phyloP scores from a whole-genome alignment of 2,888 invertebrate species.

The Adelphocoris suturalis region DNA sequence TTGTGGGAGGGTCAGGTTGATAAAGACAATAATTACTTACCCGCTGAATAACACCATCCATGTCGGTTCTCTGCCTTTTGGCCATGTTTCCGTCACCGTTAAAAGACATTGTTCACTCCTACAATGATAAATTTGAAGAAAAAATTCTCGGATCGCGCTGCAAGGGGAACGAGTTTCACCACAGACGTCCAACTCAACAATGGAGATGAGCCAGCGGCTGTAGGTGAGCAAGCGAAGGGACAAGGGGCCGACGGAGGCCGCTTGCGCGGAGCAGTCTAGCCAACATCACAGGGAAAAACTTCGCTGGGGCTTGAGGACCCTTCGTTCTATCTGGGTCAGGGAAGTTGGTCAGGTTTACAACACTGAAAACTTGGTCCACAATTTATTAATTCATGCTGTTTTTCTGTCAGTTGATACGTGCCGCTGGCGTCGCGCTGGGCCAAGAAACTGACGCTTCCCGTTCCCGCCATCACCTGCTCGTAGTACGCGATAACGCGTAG shows the following conservation, averaged over 20 bases:
- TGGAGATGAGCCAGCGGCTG: constrained; percentile 51
- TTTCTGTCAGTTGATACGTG: no score
- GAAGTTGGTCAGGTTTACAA: constrained; percentile 13
- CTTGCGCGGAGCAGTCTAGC: constrained; percentile 50
- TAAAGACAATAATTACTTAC: constrained; percentile 66
- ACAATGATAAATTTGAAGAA: constrained; percentile 39
- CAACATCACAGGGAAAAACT: constrained; percentile 14
- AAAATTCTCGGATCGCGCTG: constrained; percentile 11
- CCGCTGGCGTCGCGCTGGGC: no score
- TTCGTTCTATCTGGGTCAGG: background rate
- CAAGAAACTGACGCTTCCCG: no score
- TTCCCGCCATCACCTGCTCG: no score
- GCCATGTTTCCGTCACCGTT: constrained; percentile 80
- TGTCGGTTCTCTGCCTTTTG: constrained; percentile 78
- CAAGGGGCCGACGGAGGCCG: constrained; percentile 32
- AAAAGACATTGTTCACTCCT: constrained; percentile 78
- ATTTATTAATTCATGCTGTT: no score
- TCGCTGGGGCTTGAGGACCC: background rate
- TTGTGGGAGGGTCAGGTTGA: constrained; percentile 26
- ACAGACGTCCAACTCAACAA: constrained; percentile 63
- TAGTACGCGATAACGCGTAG: no score
- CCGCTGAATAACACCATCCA: constrained; percentile 71
- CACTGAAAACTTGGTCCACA: no score
- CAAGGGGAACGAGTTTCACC: constrained; percentile 5
- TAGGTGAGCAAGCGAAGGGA: constrained; percentile 1